phyloP scores from a whole-genome alignment of 2,113 vertebrate genomes.

The Chaenogobius annularis region DNA sequence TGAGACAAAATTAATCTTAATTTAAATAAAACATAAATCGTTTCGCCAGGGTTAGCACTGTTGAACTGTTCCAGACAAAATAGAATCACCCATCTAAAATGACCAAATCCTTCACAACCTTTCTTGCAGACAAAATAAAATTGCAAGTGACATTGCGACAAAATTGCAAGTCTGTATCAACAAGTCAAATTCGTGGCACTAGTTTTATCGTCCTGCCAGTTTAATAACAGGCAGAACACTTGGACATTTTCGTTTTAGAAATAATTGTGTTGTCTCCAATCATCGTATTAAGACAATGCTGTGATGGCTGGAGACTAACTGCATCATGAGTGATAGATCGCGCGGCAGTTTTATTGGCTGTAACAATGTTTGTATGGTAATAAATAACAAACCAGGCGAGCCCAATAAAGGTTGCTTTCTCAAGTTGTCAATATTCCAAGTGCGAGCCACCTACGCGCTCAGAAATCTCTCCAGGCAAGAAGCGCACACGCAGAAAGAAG shows the following conservation, averaged over 20 bases:
- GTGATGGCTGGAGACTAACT: not conserved
- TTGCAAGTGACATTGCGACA: no score
- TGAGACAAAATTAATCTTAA: no score
- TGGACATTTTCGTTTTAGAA: not conserved
- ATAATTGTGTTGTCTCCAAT: not conserved
- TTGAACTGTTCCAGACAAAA: not conserved
- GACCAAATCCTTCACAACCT: not conserved
- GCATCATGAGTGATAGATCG: constrained; percentile 7
- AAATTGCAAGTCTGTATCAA: not conserved
- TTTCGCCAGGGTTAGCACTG: no score
- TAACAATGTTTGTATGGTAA: constrained; percentile 14
- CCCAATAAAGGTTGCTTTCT: constrained; percentile 16
- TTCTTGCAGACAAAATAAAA: not conserved
- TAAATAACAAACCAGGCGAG: constrained; percentile 31
- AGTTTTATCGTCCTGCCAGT: not conserved
- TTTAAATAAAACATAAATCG: no score
- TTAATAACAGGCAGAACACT: not conserved
- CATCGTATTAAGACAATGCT: not conserved
- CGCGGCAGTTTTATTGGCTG: constrained; percentile 1
- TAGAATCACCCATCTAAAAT: not conserved
- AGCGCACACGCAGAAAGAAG: constrained; percentile 51
- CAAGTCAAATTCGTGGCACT: not conserved
- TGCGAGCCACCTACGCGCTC: constrained; percentile 28
- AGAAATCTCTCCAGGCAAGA: constrained; percentile 52
- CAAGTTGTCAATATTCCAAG: constrained; percentile 52